A percentile compares a stretch with the other conserved stretches of the same genome.
phyloP scores from a whole-genome alignment of 1,140 invertebrate species.

The Venustaconcha ellipsiformis region DNA sequence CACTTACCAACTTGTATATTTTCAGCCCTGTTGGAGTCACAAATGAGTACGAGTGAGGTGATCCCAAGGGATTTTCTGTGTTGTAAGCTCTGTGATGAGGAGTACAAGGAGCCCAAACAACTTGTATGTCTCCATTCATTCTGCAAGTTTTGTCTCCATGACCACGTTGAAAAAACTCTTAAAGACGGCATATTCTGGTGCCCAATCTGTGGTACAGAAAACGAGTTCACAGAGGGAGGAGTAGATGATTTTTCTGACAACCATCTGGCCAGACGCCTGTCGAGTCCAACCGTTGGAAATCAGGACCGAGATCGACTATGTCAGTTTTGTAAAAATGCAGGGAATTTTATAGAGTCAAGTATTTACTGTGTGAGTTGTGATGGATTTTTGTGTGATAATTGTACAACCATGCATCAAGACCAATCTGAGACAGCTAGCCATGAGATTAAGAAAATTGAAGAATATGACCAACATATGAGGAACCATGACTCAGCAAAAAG shows the following conservation, averaged over 20 bases:
- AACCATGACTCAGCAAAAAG: conserved; percentile 16
- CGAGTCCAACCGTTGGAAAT: conserved; percentile 30
- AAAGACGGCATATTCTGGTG: conserved; percentile 44
- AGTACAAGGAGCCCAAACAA: conserved; percentile 76
- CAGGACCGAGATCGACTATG: conserved; percentile 36
- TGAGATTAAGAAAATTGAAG: conserved; percentile 41
- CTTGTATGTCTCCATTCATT: conserved; percentile 93
- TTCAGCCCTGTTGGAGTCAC: conserved; percentile 51
- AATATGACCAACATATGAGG: conserved; percentile 23
- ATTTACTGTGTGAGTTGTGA: conserved; percentile 54
- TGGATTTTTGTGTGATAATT: conserved; percentile 48
- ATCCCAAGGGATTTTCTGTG: conserved; percentile 57
- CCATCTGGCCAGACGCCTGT: conserved; percentile 51
- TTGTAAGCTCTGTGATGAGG: conserved; percentile 63
- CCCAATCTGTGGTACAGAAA: conserved; percentile 54
- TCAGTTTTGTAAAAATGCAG: conserved; percentile 44
- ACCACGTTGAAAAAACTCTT: conserved; percentile 33
- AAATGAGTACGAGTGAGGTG: conserved; percentile 46
- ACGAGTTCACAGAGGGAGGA: conserved; percentile 14
- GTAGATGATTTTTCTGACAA: conserved; percentile 44
- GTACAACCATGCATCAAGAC: conserved; percentile 34
- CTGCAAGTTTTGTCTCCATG: conserved; percentile 84
- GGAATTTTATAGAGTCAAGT: conserved; percentile 42
- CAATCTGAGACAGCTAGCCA: conserved; percentile 40
- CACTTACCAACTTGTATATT: background rate